phyloP scores from a whole-genome alignment of 1,140 invertebrate genomes.

The Nixonia krombeini region DNA sequence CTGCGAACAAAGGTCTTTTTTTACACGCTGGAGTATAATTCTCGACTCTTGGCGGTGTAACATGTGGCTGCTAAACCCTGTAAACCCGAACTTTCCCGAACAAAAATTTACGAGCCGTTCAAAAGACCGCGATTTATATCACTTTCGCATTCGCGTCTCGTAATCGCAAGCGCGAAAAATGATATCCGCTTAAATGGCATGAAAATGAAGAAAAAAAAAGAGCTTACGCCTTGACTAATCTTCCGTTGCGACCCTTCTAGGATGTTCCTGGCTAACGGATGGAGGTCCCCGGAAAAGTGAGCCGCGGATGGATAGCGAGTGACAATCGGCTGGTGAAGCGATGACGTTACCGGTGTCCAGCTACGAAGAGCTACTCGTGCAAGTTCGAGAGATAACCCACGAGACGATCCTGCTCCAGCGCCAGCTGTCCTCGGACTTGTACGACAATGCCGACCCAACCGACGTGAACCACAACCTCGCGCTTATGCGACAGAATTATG shows the following conservation, averaged over 20 bases:
- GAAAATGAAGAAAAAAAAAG: too few species aligned
- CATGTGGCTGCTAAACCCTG: slow-evolving; percentile 4
- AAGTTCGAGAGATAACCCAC: slow-evolving; percentile 71
- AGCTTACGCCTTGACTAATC: too few species aligned
- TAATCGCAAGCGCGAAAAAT: too few species aligned
- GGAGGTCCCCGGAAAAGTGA: slow-evolving; percentile 24
- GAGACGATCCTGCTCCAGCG: slow-evolving; percentile 69
- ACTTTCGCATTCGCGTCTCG: too few species aligned
- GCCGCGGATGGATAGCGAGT: slow-evolving; percentile 18
- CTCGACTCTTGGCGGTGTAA: slow-evolving; percentile 13
- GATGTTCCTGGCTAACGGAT: slow-evolving; percentile 40
- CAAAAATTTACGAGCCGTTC: too few species aligned
- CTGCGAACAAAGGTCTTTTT: slow-evolving; percentile 28
- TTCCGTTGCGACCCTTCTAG: too few species aligned
- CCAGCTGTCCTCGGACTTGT: slow-evolving; percentile 64
- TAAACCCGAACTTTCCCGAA: slow-evolving; percentile 5
- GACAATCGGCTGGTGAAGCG: slow-evolving; percentile 31
- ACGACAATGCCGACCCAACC: slow-evolving; percentile 52
- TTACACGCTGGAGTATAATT: slow-evolving; percentile 9
- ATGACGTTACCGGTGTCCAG: slow-evolving; percentile 73
- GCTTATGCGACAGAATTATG: slow-evolving; percentile 53
- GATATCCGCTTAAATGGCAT: too few species aligned
- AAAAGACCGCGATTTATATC: too few species aligned
- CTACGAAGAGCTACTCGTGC: slow-evolving; percentile 72
- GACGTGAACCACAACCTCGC: slow-evolving; percentile 64